Evolutionary conservation across 2,113 vertebrate genomes (phyloP), one percentile per base, ranked within the genome.

Genomic region (Macrotis lagotis): DNA sequence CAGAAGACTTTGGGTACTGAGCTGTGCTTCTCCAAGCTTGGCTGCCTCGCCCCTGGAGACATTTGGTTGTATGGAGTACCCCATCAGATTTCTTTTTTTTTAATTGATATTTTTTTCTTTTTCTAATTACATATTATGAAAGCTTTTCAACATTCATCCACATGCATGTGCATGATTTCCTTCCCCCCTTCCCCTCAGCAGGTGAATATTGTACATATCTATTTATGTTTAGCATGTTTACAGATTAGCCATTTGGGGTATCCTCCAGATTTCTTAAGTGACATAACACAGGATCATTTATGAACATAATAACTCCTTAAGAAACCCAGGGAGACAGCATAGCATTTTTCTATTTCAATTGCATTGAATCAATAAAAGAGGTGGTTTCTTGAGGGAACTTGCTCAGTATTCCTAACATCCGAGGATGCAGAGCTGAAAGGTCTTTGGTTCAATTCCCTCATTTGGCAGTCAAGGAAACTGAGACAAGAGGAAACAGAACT

Each of bases 341-440:
- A 88, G 51, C 50, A 52, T 96, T 91, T 93, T 51, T 94, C 31
- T 92, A 90, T 94, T 94, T 94, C 44, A 88, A 95, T 95, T 90
- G 74, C 94, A 55, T 94, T 14, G 5, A 6, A 37, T 93, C 94
- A 91, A 90, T 93, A 92, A 94, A n/a, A 94, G 95, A 94, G 48
- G 74, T 11, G 16, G 11, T 66, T 66, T 66, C 31, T 31, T 5
- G 37, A 37, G 14, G 14, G 53, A 14, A 14, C 59, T 66, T 66
- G 59, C 14, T 14, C 14, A 37, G 31, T 66, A 11, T 66, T 66
- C 59, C 3, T 37, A 66, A 14, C 19, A 26, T 53, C 7, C 25
- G 25, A 31, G 11, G 31, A 37, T 16, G 12, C 37, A 14, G 55
- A 37, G 11, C 31, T 66, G 55, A 66, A 66, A 66, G 55, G 28